phyloP scores from a whole-genome alignment of 2,888 invertebrate species.

The Tinea semifulvella region DNA sequence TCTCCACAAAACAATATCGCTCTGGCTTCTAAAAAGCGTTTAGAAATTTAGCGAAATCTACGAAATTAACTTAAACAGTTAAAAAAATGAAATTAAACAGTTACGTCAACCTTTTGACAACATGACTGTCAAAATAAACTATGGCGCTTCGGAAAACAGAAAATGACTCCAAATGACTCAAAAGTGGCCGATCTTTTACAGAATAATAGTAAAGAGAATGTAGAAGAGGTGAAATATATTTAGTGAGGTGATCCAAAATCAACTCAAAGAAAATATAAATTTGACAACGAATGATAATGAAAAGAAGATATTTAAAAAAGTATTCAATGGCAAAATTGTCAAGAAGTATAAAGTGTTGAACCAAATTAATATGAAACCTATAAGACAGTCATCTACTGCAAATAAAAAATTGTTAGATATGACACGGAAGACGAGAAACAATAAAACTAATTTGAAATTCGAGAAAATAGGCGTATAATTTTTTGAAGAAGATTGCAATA shows the following conservation, averaged over 20 bases:
- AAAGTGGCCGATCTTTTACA: conserved; percentile 18
- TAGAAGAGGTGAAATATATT: conserved; percentile 19
- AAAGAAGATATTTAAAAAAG: conserved; percentile 16
- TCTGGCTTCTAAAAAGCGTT: conserved; percentile 18
- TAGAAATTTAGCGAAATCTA: conserved; percentile 17
- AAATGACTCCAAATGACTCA: conserved; percentile 19
- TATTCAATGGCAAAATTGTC: conserved; percentile 14
- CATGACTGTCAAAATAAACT: conserved; percentile 15
- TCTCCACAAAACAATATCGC: conserved; percentile 17
- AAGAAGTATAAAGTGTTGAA: conserved; percentile 16
- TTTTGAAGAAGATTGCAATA: conserved; percentile 16
- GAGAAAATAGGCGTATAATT: conserved; percentile 13
- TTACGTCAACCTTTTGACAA: conserved; percentile 12
- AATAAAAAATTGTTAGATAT: conserved; percentile 16
- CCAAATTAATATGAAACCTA: conserved; percentile 16
- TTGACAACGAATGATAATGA: conserved; percentile 18
- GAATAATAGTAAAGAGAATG: conserved; percentile 19
- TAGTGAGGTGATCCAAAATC: conserved; percentile 20
- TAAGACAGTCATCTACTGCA: conserved; percentile 16
- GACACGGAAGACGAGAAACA: conserved; percentile 15
- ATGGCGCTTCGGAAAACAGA: conserved; percentile 16
- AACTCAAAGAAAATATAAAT: conserved; percentile 20
- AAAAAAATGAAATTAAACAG: conserved; percentile 15
- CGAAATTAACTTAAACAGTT: conserved; percentile 15
- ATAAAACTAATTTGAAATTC: conserved; percentile 14